Conservation (phyloP, 2,113 vertebrate genomes). For the Nesogale talazaci region DNA sequence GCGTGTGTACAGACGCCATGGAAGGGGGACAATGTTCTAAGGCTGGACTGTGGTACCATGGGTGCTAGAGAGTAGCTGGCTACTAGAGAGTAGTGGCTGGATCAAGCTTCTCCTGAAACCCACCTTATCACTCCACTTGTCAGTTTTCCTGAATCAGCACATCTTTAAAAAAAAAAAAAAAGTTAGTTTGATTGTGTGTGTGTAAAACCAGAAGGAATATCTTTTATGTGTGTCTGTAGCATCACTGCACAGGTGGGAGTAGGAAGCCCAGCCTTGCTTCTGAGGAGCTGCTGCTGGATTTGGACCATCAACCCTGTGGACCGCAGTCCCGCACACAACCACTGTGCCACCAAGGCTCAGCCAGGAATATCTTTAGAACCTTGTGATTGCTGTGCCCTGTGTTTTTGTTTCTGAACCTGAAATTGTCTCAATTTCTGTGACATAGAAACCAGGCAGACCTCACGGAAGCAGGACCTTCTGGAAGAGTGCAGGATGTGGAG, state of each 20-base stretch:
- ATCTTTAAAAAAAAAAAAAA: no score
- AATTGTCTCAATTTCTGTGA: background rate
- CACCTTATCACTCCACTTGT: rapidly evolving
- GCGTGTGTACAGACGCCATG: background rate
- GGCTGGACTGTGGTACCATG: background rate
- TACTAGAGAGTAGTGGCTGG: background rate
- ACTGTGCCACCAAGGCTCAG: no score
- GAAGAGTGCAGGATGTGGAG: background rate
- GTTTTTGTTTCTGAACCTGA: background rate
- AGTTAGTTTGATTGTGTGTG: no score
- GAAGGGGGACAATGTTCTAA: background rate
- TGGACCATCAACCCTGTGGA: no score
- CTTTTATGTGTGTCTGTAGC: no score
- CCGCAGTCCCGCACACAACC: no score
- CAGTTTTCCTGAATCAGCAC: background rate
- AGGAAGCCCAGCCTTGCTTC: no score
- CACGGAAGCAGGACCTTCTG: background rate
- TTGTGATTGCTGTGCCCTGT: no score
- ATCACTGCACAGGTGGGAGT: no score
- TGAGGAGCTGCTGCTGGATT: no score
- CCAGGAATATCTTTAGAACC: background rate
- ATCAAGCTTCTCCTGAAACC: slow-evolving; percentile 41
- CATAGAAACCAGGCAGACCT: background rate
- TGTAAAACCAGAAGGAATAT: background rate
- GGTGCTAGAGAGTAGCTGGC: no score